These are phyloP conservation scores for Diadromus collaris DNA, from an alignment of 2,888 invertebrate species.

Conservation along the genomic window DNA sequence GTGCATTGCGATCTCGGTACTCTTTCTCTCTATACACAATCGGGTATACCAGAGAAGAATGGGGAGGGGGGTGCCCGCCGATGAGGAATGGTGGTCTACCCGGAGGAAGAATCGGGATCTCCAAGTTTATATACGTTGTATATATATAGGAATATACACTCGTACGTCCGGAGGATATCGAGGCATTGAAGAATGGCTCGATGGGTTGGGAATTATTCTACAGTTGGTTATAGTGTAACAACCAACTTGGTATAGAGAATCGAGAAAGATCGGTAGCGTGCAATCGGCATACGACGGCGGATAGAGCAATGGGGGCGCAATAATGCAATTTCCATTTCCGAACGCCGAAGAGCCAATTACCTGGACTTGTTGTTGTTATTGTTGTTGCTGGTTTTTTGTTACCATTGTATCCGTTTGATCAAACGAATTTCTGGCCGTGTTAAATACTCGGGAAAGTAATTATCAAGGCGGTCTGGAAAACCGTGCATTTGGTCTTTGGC, in stretches of 20 bases:
- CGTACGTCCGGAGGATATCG: slow-evolving; percentile 62
- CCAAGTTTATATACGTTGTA: slow-evolving; percentile 27
- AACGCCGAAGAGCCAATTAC: slow-evolving; percentile 49
- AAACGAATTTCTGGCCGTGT: slow-evolving; percentile 36
- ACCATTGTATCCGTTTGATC: slow-evolving; percentile 28
- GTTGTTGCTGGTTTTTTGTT: not conserved
- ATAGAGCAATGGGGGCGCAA: slow-evolving; percentile 36
- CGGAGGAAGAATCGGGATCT: slow-evolving; percentile 57
- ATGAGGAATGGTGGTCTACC: slow-evolving; percentile 61
- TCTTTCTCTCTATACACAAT: slow-evolving; percentile 24
- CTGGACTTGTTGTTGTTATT: slow-evolving; percentile 19
- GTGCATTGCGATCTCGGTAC: slow-evolving; percentile 33
- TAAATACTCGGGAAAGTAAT: not conserved
- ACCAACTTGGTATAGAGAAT: slow-evolving; percentile 38
- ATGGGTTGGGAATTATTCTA: slow-evolving; percentile 46
- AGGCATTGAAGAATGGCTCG: slow-evolving; percentile 61
- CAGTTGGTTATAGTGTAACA: slow-evolving; percentile 28
- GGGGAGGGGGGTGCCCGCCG: slow-evolving; percentile 29
- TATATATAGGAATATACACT: slow-evolving; percentile 49
- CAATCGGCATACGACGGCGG: slow-evolving; percentile 34
- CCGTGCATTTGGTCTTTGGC: not conserved
- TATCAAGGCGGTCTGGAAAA: not conserved
- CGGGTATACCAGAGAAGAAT: slow-evolving; percentile 52
- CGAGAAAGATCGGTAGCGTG: slow-evolving; percentile 57
- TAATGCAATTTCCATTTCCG: slow-evolving; percentile 50